Percentiles rank a stretch among this genome's conserved stretches.
Conservation (phyloP, 2,797 vertebrate species). For the Erpetoichthys calabaricus region DNA sequence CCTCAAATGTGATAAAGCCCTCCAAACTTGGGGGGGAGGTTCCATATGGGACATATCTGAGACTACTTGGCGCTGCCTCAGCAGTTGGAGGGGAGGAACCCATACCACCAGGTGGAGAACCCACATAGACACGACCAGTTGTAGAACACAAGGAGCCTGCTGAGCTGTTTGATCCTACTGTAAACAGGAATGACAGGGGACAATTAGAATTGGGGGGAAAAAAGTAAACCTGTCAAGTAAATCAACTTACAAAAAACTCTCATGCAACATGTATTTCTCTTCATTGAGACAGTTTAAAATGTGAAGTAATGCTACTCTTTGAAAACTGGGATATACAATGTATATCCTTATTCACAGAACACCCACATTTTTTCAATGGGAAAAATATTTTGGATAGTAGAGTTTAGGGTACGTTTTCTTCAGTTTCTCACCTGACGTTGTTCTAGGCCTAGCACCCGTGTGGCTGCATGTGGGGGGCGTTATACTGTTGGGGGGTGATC, state of each 20-base stretch:
- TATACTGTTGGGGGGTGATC: constrained; percentile 80
- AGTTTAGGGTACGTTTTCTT: no score
- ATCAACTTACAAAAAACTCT: no score
- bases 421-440: constrained; percentile 71
- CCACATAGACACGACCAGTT: constrained; percentile 68
- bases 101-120: constrained; percentile 73
- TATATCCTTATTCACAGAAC: no score
- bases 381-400: no score
- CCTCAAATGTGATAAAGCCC: constrained; percentile 90
- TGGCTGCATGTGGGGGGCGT: constrained; percentile 78
- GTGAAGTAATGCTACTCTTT: no score
- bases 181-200: not conserved
- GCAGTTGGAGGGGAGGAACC: constrained; percentile 73
- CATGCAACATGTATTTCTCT: not conserved
- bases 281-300: no score
- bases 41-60: constrained; percentile 84
- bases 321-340: no score
- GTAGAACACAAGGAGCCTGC: constrained; percentile 86
- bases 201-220: not conserved
- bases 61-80: constrained; percentile 68
- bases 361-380: no score
- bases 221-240: no score
- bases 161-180: constrained; percentile 86
- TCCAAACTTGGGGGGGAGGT: constrained; percentile 88
- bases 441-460: constrained; percentile 69